A percentile compares a stretch with the other conserved stretches of the same genome.
phyloP scores from a whole-genome alignment of 2,797 vertebrate species.

The Anguilla anguilla region DNA sequence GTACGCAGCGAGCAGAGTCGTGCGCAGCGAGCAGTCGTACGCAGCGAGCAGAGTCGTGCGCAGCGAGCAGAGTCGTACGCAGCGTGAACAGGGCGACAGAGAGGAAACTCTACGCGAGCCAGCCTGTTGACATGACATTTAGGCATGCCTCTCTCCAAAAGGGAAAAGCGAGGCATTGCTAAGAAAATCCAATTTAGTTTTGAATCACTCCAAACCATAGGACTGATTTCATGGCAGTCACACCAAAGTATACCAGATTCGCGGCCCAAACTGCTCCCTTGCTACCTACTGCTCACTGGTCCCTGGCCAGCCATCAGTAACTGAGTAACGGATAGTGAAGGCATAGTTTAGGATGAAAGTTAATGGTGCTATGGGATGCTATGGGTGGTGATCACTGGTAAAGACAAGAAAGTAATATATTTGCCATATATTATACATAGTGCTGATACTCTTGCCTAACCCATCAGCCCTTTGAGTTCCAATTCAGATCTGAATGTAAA shows the following conservation, averaged over 20 bases:
- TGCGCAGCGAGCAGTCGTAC: no score
- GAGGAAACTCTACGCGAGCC: background rate
- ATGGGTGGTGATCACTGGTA: background rate
- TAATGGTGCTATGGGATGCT: background rate
- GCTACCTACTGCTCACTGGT: background rate
- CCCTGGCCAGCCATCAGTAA: background rate
- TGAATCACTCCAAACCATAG: background rate
- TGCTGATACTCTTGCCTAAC: background rate
- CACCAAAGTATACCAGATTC: background rate
- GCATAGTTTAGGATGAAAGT: background rate
- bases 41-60: background rate
- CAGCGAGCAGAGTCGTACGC: background rate
- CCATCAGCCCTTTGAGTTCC: slow-evolving; percentile 33
- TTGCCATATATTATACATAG: slow-evolving; percentile 16
- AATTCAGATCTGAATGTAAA: slow-evolving; percentile 46
- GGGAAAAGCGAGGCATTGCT: background rate
- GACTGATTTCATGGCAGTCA: background rate
- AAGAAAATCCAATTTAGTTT: background rate
- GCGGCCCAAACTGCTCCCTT: background rate
- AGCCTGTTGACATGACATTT: background rate
- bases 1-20: no score
- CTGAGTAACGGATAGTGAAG: background rate
- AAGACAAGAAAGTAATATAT: background rate
- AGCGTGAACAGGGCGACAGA: background rate
- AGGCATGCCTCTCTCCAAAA: background rate